A percentile compares a stretch with the other conserved stretches of the same genome.
These are phyloP conservation scores for Drosophila pandora DNA, from an alignment of 1,140 invertebrate species.

Conservation along the genomic window DNA sequence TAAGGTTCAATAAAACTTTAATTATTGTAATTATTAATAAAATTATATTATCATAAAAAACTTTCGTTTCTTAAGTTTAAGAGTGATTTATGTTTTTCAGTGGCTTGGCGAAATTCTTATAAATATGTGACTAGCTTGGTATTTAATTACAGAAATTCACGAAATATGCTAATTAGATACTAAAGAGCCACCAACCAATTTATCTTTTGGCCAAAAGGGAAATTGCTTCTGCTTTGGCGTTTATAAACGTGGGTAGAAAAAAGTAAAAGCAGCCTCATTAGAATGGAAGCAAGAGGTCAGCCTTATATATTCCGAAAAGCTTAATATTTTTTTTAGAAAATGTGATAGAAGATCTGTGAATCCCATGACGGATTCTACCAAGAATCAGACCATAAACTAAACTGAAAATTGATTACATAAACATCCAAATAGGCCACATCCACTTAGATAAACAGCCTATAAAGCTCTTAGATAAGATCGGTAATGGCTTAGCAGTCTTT, in stretches of 20 bases:
- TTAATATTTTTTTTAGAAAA: background rate
- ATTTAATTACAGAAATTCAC: slow-evolving; percentile 55
- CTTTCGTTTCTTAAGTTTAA: slow-evolving; percentile 45
- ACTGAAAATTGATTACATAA: slow-evolving; percentile 2
- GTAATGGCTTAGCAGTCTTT: slow-evolving; percentile 13
- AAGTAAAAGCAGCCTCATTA: slow-evolving; percentile 31
- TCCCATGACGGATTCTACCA: background rate
- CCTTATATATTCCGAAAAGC: background rate
- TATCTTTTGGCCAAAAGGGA: slow-evolving; percentile 18
- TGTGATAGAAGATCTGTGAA: background rate
- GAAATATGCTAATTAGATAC: slow-evolving; percentile 35
- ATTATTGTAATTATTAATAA: background rate
- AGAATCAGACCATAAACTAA: slow-evolving; percentile 1
- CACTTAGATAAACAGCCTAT: slow-evolving; percentile 23
- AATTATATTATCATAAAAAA: slow-evolving; percentile 11
- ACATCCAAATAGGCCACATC: background rate
- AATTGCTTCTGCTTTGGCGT: slow-evolving; percentile 11
- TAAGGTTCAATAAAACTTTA: background rate
- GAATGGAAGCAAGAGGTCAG: background rate
- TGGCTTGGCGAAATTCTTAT: slow-evolving; percentile 31
- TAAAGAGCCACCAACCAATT: slow-evolving; percentile 9
- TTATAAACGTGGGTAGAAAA: slow-evolving; percentile 24
- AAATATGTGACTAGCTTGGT: slow-evolving; percentile 18
- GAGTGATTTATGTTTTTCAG: slow-evolving; percentile 30
- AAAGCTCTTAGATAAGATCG: slow-evolving; percentile 10